phyloP scores from a whole-genome alignment of 2,113 vertebrate genomes.

The Oophaga pumilio region DNA sequence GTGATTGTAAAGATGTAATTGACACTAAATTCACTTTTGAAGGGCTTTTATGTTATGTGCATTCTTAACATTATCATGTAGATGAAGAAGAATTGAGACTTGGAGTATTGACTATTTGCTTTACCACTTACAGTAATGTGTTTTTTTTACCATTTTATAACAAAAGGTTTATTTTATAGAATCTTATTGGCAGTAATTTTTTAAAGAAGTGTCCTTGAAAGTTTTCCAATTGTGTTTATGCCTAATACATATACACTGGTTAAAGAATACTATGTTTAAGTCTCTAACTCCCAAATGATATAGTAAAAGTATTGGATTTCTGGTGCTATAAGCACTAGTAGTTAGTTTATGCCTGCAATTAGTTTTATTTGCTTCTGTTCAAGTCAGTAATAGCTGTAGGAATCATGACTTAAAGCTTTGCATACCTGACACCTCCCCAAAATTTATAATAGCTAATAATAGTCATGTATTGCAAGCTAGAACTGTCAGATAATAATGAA shows the following conservation, averaged over 20 bases:
- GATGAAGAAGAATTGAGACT: not conserved
- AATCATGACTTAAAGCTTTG: constrained; percentile 39
- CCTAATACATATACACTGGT: not conserved
- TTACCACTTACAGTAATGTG: too few relatives aligned
- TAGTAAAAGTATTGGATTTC: constrained; percentile 44
- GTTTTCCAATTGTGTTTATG: not conserved
- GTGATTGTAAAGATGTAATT: too few relatives aligned
- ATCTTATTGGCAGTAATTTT: not conserved
- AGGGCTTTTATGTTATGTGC: too few relatives aligned
- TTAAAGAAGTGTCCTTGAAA: not conserved
- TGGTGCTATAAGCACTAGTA: not conserved
- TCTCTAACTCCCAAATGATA: constrained; percentile 21
- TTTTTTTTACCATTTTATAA: not conserved
- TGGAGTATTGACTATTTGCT: not conserved
- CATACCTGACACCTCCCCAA: constrained; percentile 38
- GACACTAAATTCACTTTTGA: too few relatives aligned
- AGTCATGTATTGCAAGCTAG: constrained; percentile 49
- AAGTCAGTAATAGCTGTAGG: constrained; percentile 42
- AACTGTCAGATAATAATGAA: constrained; percentile 52
- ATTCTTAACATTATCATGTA: not conserved
- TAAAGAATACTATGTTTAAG: not conserved
- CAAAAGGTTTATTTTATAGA: not conserved
- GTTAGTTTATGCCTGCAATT: constrained; percentile 12
- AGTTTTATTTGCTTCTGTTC: constrained; percentile 33
- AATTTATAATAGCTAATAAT: constrained; percentile 56